phyloP scores from a whole-genome alignment of 2,888 invertebrate genomes.

The Pyrrhopygopsis socrates region DNA sequence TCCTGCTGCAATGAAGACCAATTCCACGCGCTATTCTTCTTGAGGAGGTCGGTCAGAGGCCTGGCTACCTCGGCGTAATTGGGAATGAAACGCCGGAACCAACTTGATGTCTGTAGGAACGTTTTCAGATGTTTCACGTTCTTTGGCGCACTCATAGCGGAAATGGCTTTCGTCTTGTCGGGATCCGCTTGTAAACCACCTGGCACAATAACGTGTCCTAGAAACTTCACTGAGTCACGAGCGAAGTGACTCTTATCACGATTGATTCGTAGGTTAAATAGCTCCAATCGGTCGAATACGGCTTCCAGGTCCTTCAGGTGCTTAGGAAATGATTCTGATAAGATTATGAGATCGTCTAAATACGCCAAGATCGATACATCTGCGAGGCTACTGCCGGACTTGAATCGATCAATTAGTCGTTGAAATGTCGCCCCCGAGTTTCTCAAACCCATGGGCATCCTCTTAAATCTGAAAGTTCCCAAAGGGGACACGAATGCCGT shows the following conservation, averaged over 20 bases:
- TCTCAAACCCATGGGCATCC: conserved; percentile 81
- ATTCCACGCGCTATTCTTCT: conserved; percentile 75
- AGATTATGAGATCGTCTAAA: conserved; percentile 76
- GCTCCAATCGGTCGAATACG: conserved; percentile 81
- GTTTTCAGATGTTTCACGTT: conserved; percentile 76
- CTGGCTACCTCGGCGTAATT: conserved; percentile 75
- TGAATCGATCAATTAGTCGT: conserved; percentile 79
- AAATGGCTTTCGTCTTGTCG: conserved; percentile 83
- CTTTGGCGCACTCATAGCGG: background rate
- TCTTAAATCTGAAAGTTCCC: conserved; percentile 75
- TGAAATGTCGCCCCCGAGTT: conserved; percentile 84
- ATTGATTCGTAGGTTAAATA: conserved; percentile 83
- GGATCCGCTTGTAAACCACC: conserved; percentile 84
- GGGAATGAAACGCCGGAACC: conserved; percentile 84
- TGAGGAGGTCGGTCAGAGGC: conserved; percentile 78
- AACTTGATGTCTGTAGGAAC: conserved; percentile 84
- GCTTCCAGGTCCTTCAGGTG: conserved; percentile 85
- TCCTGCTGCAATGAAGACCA: conserved; percentile 51
- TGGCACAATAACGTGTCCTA: conserved; percentile 86
- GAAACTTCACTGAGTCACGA: conserved; percentile 83
- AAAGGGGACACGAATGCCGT: conserved; percentile 75
- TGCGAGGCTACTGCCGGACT: conserved; percentile 42
- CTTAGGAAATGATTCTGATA: conserved; percentile 80
- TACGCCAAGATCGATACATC: conserved; percentile 56
- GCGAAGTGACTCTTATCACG: conserved; percentile 81